Percentiles rank a stretch among this genome's conserved stretches.
phyloP scores from a whole-genome alignment of 1,140 invertebrate genomes.

The Drosophila setifemur region DNA sequence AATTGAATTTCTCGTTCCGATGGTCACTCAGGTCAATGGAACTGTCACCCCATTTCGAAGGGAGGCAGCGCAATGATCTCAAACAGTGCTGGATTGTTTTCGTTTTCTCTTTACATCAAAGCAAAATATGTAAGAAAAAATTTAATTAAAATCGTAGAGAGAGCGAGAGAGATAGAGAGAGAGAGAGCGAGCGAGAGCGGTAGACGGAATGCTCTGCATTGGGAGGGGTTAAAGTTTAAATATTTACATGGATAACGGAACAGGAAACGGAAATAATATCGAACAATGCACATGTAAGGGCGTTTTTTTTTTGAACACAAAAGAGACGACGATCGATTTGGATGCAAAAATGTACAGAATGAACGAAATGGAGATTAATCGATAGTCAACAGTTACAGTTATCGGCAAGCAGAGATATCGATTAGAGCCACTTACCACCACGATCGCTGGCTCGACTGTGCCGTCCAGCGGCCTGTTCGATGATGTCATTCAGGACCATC shows the following conservation, averaged over 20 bases:
- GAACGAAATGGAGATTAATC: constrained; percentile 50
- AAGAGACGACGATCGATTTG: constrained; percentile 49
- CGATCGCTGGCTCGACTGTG: constrained; percentile 91
- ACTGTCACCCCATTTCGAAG: constrained; percentile 5
- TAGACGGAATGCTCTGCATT: too few relatives aligned
- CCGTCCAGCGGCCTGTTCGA: constrained; percentile 95
- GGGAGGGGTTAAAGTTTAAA: not conserved
- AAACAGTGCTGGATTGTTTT: constrained; percentile 2
- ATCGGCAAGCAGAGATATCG: not conserved
- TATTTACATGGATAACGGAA: constrained; percentile 60
- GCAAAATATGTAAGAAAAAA: not conserved
- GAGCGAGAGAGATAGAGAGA: not conserved
- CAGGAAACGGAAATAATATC: constrained; percentile 17
- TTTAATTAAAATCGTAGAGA: not conserved
- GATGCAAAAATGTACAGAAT: constrained; percentile 63
- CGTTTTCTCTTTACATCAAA: too few relatives aligned
- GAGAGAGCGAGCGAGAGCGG: too few relatives aligned
- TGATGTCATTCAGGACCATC: constrained; percentile 98
- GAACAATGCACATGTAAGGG: constrained; percentile 61
- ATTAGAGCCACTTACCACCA: constrained; percentile 91
- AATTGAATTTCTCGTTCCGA: constrained; percentile 5
- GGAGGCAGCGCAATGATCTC: constrained; percentile 24
- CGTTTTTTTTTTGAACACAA: constrained; percentile 53
- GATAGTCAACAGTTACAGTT: constrained; percentile 26
- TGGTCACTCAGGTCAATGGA: not conserved